phyloP scores from a whole-genome alignment of 1,140 invertebrate species.

The Araneus ventricosus region DNA sequence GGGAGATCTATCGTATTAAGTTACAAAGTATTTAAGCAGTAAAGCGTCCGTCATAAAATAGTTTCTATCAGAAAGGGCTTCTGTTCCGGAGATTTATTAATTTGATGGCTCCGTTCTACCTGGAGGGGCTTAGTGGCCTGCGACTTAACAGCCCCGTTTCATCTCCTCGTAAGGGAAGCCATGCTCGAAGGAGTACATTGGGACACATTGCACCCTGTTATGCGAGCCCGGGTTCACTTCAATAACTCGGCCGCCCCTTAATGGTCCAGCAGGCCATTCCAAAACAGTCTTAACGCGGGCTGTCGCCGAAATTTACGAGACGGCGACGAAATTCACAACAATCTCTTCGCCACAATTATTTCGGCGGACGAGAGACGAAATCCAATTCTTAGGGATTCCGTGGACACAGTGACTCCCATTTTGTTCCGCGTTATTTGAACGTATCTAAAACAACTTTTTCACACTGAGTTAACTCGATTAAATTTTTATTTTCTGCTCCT shows the following conservation, averaged over 20 bases:
- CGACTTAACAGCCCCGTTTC: constrained; percentile 2
- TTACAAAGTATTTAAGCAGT: constrained; percentile 54
- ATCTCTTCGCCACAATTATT: constrained; percentile 63
- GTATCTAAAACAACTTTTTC: not conserved
- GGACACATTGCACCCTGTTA: constrained; percentile 56
- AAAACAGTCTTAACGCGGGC: constrained; percentile 61
- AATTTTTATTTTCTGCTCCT: constrained; percentile 5
- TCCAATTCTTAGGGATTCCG: constrained; percentile 7
- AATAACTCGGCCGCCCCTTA: constrained; percentile 56
- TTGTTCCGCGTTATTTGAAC: constrained; percentile 18
- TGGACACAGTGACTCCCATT: not conserved
- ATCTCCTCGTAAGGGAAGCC: constrained; percentile 10
- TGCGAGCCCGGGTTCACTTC: constrained; percentile 36
- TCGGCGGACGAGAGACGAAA: not conserved
- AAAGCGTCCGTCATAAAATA: constrained; percentile 46
- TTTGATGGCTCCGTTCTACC: not conserved
- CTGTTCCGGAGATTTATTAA: constrained; percentile 43
- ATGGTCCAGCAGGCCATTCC: constrained; percentile 57
- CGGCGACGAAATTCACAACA: constrained; percentile 61
- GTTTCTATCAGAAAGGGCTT: constrained; percentile 26
- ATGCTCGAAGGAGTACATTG: constrained; percentile 46
- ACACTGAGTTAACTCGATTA: constrained; percentile 21
- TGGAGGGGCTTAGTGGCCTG: constrained; percentile 18
- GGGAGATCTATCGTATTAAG: constrained; percentile 25
- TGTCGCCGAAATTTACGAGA: constrained; percentile 64